phyloP scores from a whole-genome alignment of 2,113 vertebrate genomes.

The Zonotrichia leucophrys region DNA sequence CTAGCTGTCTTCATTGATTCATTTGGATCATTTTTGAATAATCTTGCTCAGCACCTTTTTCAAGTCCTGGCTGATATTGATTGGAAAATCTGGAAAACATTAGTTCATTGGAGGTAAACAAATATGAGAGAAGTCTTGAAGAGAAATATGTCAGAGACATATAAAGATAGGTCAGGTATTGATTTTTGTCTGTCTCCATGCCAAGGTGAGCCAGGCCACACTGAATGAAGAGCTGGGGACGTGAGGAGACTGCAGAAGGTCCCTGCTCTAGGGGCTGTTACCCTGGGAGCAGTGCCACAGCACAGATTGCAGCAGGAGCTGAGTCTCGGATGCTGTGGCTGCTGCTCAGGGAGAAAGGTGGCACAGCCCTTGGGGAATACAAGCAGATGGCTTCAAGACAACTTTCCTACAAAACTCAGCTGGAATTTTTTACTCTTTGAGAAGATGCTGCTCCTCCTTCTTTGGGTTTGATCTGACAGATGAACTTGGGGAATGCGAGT shows the following conservation, averaged over 20 bases:
- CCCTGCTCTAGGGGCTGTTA: not conserved
- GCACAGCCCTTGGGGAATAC: not conserved
- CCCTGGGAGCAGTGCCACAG: not conserved
- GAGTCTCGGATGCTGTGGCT: fast-evolving
- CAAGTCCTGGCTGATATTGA: constrained; percentile 15
- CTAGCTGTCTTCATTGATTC: constrained; percentile 7
- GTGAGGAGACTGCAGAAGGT: not conserved
- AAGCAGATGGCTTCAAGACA: not conserved
- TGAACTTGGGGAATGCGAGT: not conserved
- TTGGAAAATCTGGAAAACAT: constrained; percentile 37
- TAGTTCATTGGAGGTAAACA: constrained; percentile 22
- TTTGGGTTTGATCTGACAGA: not conserved
- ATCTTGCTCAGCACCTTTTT: constrained; percentile 30
- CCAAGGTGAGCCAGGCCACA: not conserved
- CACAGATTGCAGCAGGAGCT: not conserved
- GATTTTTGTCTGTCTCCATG: constrained; percentile 34
- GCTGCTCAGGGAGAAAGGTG: not conserved
- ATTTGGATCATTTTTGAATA: constrained; percentile 13
- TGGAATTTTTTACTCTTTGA: not conserved
- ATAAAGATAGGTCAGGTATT: not conserved
- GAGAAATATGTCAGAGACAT: not conserved
- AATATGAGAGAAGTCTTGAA: not conserved
- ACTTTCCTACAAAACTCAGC: not conserved
- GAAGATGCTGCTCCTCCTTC: not conserved
- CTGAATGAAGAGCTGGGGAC: not conserved